Conservation (phyloP, 1,140 invertebrate species). For the Eulimnadia texana region DNA sequence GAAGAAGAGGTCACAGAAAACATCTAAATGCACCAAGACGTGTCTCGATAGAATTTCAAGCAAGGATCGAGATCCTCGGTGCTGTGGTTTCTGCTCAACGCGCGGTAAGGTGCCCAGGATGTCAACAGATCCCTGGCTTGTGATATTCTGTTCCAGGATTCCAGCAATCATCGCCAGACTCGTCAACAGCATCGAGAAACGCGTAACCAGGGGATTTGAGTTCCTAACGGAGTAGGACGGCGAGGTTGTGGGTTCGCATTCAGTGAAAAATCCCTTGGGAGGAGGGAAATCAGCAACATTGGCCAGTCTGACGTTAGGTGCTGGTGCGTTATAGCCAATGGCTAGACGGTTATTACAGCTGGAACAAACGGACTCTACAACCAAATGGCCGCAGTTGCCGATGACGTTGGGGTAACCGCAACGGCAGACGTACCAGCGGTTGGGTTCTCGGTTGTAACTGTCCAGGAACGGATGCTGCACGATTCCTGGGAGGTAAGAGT, state of each 20-base stretch:
- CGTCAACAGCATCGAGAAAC: neutral
- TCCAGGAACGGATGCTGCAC: neutral
- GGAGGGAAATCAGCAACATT: neutral
- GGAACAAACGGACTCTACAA: neutral
- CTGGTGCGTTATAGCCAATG: neutral
- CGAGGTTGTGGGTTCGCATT: neutral
- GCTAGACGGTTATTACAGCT: neutral
- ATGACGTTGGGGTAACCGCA: neutral
- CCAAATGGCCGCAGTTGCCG: conserved; percentile 8
- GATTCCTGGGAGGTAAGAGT: neutral
- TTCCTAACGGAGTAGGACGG: neutral
- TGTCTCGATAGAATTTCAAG: neutral
- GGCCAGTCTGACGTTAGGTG: neutral
- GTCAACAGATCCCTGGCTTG: too few species aligned
- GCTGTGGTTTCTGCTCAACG: neutral
- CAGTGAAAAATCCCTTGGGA: neutral
- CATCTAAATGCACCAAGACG: neutral
- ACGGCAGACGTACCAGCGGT: neutral
- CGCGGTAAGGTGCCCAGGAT: neutral
- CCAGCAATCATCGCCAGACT: neutral
- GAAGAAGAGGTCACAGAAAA: neutral
- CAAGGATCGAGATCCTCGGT: neutral
- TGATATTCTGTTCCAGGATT: neutral
- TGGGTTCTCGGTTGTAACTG: neutral
- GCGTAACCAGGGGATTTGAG: neutral